These are phyloP conservation scores for Spongilla lacustris DNA, from an alignment of 37 sponge, comb jelly and placozoan species.

Conservation along the genomic window DNA sequence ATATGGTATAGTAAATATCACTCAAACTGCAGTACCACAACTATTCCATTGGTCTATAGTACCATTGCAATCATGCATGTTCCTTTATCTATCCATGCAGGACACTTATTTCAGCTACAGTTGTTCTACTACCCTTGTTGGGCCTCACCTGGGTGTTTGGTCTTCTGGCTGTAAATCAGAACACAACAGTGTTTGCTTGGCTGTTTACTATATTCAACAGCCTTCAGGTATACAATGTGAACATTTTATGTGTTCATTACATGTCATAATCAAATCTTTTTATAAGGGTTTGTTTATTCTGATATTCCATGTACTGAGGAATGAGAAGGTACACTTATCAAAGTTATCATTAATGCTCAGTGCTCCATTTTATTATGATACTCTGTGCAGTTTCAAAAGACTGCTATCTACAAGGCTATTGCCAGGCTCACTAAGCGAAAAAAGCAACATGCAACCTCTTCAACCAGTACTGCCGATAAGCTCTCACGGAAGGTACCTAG, in stretches of 20 bases:
- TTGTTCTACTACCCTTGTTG: constrained; percentile 58
- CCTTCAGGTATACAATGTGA: constrained; percentile 46
- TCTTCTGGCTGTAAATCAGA: constrained; percentile 57
- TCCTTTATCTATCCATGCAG: too few relatives aligned
- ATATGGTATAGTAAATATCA: too few relatives aligned
- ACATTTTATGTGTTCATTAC: neutral
- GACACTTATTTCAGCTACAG: constrained; percentile 15
- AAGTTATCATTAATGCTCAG: neutral
- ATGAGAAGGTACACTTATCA: constrained; percentile 49
- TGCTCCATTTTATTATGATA: neutral
- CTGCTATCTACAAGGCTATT: neutral
- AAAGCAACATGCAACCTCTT: too few relatives aligned
- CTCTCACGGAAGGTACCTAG: too few relatives aligned
- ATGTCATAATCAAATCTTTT: neutral
- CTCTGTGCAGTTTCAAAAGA: neutral
- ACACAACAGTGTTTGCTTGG: constrained; percentile 75
- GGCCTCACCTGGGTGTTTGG: constrained; percentile 74
- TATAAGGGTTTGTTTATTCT: constrained; percentile 41
- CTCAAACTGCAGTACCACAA: too few relatives aligned
- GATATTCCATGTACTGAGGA: constrained; percentile 52
- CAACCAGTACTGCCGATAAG: too few relatives aligned
- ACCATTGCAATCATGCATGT: too few relatives aligned
- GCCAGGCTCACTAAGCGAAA: neutral
- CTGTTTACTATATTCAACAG: constrained; percentile 73
- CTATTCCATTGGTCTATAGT: too few relatives aligned